phyloP scores from a whole-genome alignment of 1,140 invertebrate genomes.

The Copidosoma floridanum region DNA sequence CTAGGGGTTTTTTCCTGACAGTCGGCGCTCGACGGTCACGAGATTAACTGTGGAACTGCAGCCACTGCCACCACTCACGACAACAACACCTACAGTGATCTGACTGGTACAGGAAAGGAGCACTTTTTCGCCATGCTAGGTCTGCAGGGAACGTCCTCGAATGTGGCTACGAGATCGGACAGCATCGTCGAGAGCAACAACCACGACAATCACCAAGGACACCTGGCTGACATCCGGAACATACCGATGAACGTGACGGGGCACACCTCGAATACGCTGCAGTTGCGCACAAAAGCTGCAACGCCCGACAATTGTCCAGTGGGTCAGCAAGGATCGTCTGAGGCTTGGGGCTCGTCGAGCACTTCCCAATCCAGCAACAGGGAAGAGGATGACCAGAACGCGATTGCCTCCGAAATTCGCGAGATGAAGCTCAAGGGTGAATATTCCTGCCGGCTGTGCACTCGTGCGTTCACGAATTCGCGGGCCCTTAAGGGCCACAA shows the following conservation, averaged over 20 bases:
- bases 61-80: constrained; percentile 5
- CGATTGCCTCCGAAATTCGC: constrained; percentile 75
- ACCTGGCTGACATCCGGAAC: constrained; percentile 78
- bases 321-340: constrained; percentile 36
- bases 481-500: constrained; percentile 88
- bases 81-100: not conserved
- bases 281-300: constrained; percentile 49
- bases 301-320: constrained; percentile 44
- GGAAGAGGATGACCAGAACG: constrained; percentile 78
- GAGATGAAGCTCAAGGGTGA: constrained; percentile 84
- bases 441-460: constrained; percentile 85
- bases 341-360: constrained; percentile 44
- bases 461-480: constrained; percentile 81
- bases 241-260: constrained; percentile 77
- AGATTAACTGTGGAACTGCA: too few species aligned
- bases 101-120: not conserved
- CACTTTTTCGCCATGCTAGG: constrained; percentile 80
- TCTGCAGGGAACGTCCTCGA: constrained; percentile 66
- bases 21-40: constrained; percentile 68
- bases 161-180: too few species aligned
- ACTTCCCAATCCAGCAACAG: constrained; percentile 48
- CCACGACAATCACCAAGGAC: too few species aligned
- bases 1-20: constrained; percentile 73
- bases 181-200: too few species aligned
- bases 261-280: constrained; percentile 61